A percentile compares a stretch with the other conserved stretches of the same genome.
phyloP scores from a whole-genome alignment of 2,797 vertebrate species.

The Smutsia gigantea region DNA sequence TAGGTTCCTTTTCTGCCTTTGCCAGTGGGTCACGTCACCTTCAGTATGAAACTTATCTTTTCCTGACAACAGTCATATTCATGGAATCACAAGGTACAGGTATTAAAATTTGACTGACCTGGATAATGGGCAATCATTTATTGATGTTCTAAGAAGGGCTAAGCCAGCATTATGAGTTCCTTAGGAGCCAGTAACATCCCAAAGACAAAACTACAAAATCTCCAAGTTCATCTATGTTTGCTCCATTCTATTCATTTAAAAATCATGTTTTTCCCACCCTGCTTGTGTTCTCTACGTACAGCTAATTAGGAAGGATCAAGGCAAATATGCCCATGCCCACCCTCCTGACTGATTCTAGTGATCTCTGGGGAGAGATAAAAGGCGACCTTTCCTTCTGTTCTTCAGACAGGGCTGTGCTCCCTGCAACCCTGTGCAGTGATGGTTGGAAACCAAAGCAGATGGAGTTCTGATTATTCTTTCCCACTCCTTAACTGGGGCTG shows the following conservation, averaged over 20 bases:
- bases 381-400: neutral
- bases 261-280: neutral
- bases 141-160: neutral
- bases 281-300: neutral
- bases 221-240: neutral
- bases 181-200: neutral
- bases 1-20: neutral
- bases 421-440: accelerated
- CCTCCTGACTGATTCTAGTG: neutral
- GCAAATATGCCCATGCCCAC: neutral
- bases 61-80: neutral
- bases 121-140: neutral
- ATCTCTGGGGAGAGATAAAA: neutral
- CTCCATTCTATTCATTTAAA: neutral
- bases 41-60: neutral
- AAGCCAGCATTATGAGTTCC: neutral
- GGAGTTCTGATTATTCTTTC: neutral
- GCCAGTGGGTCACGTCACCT: neutral
- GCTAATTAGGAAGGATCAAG: neutral
- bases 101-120: neutral
- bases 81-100: neutral
- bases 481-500: neutral
- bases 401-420: neutral
- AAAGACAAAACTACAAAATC: neutral
- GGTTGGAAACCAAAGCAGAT: neutral